Evolutionary conservation across 2,797 vertebrate species (phyloP).

Genomic region (Micropoecilia bifurca): DNA sequence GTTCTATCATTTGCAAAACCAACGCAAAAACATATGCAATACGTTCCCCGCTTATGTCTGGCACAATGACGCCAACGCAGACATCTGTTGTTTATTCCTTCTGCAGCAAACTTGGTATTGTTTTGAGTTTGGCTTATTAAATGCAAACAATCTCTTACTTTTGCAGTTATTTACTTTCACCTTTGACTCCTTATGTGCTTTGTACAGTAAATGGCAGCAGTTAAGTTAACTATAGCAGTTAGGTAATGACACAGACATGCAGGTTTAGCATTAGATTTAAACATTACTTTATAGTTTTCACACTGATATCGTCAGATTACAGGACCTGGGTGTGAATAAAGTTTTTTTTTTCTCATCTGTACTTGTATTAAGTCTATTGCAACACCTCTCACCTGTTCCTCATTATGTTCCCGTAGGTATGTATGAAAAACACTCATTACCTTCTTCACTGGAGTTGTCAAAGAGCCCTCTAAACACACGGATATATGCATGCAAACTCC

Average conservation of each 20-base stretch:
- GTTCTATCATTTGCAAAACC: constrained; percentile 20
- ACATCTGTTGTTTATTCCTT: constrained; percentile 38
- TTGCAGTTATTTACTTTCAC: constrained; percentile 1
- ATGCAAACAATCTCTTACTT: not conserved
- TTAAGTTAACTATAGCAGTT: not conserved
- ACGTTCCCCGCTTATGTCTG: not conserved
- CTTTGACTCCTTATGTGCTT: constrained; percentile 7
- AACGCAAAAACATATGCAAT: constrained; percentile 23
- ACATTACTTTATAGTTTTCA: not conserved
- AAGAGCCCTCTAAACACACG: constrained; percentile 50
- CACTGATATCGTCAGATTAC: not conserved
- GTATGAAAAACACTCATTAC: constrained; percentile 68
- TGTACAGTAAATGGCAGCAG: not conserved
- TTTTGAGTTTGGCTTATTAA: constrained; percentile 18
- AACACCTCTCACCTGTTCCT: constrained; percentile 57
- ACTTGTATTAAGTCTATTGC: constrained; percentile 12
- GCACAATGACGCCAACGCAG: constrained; percentile 20
- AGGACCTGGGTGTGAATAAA: not conserved
- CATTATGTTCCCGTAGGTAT: constrained; percentile 68
- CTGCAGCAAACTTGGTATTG: constrained; percentile 9
- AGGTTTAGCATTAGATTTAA: not conserved
- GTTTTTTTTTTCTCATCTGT: constrained; percentile 29
- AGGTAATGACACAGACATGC: not conserved
- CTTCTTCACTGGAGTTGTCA: constrained; percentile 67
- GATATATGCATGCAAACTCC: constrained; percentile 24